phyloP scores from a whole-genome alignment of 1,140 invertebrate species.

The Pararge aegeria region DNA sequence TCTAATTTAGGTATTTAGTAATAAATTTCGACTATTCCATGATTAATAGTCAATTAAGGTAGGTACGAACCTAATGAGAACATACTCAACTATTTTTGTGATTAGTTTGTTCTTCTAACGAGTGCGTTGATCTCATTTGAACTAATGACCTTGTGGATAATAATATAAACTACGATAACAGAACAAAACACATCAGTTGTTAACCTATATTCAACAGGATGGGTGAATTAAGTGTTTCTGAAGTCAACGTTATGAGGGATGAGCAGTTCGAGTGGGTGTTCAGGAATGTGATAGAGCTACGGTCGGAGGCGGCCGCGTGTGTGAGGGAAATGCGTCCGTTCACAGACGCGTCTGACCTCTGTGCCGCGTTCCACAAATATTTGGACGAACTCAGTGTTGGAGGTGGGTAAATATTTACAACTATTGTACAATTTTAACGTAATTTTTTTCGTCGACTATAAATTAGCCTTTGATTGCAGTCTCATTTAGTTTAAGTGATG shows the following conservation, averaged over 20 bases:
- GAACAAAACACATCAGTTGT: constrained; percentile 22
- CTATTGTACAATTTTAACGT: constrained; percentile 11
- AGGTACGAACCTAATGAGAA: not conserved
- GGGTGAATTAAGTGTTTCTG: constrained; percentile 40
- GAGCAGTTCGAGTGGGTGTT: constrained; percentile 82
- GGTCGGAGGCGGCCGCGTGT: constrained; percentile 76
- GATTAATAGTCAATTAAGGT: too few relatives aligned
- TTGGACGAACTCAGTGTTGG: constrained; percentile 78
- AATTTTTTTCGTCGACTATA: too few relatives aligned
- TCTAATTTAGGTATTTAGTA: too few relatives aligned
- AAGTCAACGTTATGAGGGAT: constrained; percentile 80
- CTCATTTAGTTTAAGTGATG: too few relatives aligned
- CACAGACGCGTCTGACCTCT: constrained; percentile 72
- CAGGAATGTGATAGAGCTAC: constrained; percentile 84
- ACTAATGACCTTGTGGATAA: constrained; percentile 32
- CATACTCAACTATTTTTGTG: not conserved
- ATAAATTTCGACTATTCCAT: too few relatives aligned
- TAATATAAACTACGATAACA: constrained; percentile 8
- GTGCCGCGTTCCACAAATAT: constrained; percentile 79
- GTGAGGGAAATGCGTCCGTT: constrained; percentile 81
- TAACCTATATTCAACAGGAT: not conserved
- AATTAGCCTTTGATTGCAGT: too few relatives aligned
- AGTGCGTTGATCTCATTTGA: constrained; percentile 14
- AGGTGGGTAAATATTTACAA: constrained; percentile 68
- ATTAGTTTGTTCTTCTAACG: not conserved